Base-by-base conservation (phyloP, 2,797 vertebrate genomes). In the Fringilla coelebs region DNA sequence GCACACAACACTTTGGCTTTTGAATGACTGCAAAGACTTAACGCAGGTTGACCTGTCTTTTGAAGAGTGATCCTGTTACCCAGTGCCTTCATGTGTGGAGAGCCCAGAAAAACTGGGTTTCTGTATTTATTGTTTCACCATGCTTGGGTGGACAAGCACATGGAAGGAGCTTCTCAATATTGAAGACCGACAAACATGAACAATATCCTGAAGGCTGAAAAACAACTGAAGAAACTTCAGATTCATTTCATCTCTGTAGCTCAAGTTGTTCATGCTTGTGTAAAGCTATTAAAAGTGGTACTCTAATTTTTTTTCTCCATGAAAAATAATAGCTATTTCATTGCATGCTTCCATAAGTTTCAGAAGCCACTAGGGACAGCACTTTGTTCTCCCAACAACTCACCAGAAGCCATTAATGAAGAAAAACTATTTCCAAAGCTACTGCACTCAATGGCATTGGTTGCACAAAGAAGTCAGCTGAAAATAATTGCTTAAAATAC, bases 311-410 rank as follows among this genome's bases (percentile, higher is more conserved):
- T 24, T 28, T 62, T 36, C n/a, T 38, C 11, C 46, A 72, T 76
- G 93, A 76, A 90, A 92, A 94, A 80, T 62, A 96, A 62, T 70
- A 90, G 40, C 60, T 63, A 91, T 89, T 85, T 80, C 67, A 85
- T 2, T 84, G 67, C 48, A 81, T 6, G 60, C 36, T 89, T 89
- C 73, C 24, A 0, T 51, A 92, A 70, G 55, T 85, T 95, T 93
- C 70, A 89, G 85, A 40, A 79, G 45, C 32, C 93, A 75, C 89
- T 29, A 68, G 72, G 70, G 90, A 96, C 34, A 79, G 40, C 12
- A 7, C 16, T 94, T 89, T 31, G 21, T 55, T 84, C 89, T 91
- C 82, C 25, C 63, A 90, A 72, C 48, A 89, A 79, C 79, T 76
- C 67, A 86, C 63, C 41, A 83, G 58, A 88, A 90, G 58, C 41